Evolutionary conservation across 1,140 invertebrate genomes (phyloP).

Genomic region (Apolygus lucorum): DNA sequence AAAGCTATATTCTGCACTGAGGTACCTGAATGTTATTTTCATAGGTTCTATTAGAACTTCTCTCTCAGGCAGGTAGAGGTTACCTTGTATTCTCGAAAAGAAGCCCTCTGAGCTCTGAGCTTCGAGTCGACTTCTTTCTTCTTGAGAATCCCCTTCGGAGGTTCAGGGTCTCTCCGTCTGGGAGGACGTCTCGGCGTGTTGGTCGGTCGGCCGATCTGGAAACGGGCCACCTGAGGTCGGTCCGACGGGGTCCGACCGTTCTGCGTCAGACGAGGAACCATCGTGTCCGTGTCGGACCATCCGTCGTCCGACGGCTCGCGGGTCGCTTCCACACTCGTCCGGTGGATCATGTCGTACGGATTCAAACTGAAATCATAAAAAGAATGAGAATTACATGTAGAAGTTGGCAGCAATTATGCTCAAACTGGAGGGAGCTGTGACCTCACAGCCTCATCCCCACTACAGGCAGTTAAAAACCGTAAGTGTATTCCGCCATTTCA

Average conservation of each 20-base stretch:
- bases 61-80: too few relatives aligned
- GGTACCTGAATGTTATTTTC: too few relatives aligned
- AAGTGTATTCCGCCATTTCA: too few relatives aligned
- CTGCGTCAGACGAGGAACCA: slow-evolving; percentile 23
- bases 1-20: too few relatives aligned
- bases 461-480: too few relatives aligned
- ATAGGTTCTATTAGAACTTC: too few relatives aligned
- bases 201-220: slow-evolving; percentile 16
- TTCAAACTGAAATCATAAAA: too few relatives aligned
- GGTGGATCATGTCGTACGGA: slow-evolving; percentile 65
- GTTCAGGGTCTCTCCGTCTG: slow-evolving; percentile 22
- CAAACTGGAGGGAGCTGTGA: too few relatives aligned
- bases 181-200: slow-evolving; percentile 32
- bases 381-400: too few relatives aligned
- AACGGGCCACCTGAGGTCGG: slow-evolving; percentile 56
- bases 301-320: slow-evolving; percentile 29
- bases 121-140: background rate
- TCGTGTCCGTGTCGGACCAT: slow-evolving; percentile 33
- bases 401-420: too few relatives aligned
- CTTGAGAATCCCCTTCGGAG: slow-evolving; percentile 7
- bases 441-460: too few relatives aligned
- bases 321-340: slow-evolving; percentile 21
- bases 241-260: slow-evolving; percentile 39
- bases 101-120: slow-evolving; percentile 25
- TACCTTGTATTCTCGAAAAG: slow-evolving; percentile 32